phyloP scores from a whole-genome alignment of 1,140 invertebrate genomes.

The Gryon sp. region DNA sequence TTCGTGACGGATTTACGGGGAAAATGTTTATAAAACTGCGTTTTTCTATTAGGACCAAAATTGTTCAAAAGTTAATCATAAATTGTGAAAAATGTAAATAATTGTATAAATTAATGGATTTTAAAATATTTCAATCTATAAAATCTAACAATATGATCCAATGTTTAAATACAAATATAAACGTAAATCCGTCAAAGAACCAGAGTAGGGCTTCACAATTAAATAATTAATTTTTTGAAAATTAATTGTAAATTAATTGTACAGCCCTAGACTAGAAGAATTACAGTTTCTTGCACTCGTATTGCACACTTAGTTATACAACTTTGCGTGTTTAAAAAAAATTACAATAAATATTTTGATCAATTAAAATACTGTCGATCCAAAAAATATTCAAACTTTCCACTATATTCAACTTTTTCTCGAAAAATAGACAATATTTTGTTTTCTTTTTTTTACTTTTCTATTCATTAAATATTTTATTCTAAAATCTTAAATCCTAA shows the following conservation, averaged over 20 bases:
- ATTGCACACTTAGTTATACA: constrained; percentile 44
- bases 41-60: no score
- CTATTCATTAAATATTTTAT: not conserved
- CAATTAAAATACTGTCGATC: constrained; percentile 60
- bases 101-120: constrained; percentile 13
- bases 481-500: no score
- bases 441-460: constrained; percentile 10
- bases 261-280: constrained; percentile 55
- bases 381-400: constrained; percentile 46
- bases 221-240: constrained; percentile 18
- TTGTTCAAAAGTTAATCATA: no score
- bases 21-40: constrained; percentile 25
- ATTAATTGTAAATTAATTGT: constrained; percentile 41
- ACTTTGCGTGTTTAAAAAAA: constrained; percentile 3
- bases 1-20: constrained; percentile 44
- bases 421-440: constrained; percentile 41
- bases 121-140: no score
- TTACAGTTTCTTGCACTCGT: constrained; percentile 39
- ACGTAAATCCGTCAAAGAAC: constrained; percentile 52
- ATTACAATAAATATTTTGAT: constrained; percentile 56
- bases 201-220: constrained; percentile 56
- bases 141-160: not conserved
- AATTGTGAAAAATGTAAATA: constrained; percentile 11
- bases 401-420: constrained; percentile 8
- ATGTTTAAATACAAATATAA: constrained; percentile 9